Evolutionary conservation across 2,797 vertebrate species (phyloP), one percentile per base, ranked within the genome.

Genomic region (Microchirus variegatus): DNA sequence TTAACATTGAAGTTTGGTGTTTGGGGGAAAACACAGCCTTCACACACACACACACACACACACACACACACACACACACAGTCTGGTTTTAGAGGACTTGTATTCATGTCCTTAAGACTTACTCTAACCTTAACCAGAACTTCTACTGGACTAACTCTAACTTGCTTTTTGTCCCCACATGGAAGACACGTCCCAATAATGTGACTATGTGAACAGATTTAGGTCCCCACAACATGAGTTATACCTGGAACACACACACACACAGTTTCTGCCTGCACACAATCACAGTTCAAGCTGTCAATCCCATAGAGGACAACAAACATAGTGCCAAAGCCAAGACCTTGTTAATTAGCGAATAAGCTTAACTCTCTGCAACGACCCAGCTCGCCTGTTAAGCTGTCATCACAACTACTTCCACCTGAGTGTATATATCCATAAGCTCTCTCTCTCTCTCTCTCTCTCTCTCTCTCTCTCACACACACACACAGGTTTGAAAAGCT

Each of bases 341-440:
- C 69, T 59, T 59, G 71, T 73, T 83, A 83, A 85, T 87, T 84
- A 82, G 51, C 66, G 81, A 73, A 77, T 71, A 37, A 71, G 77
- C 65, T 87, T 81, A 87, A 70, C 56, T 77, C 58, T 62, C 18
- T 2, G 42, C 56, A 63, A 62, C 44, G 50, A 63, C 70, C 78
- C 52, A 62, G 22, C 75, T 77, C 43, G 57, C 59, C 63, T 67
- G 78, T 74, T 86, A 83, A 85, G 63, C 75, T 82, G 83, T 78
- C 80, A 87, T 79, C 70, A 54, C 84, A 67, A 77, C 79, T 22
- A 59, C 68, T 76, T 71, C 66, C 59, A 79, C 79, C 75, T 75
- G 66, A 70, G 59, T 16, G 49, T 64, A 67, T 70, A 59, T 55
- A 68, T 73, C 59, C 58, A 70, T 61, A 69, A 69, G 58, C 51